Percentiles rank a stretch among this genome's conserved stretches.
These are phyloP conservation scores for Abscondita cerata DNA, from an alignment of 2,888 invertebrate genomes.

Conservation along the genomic window DNA sequence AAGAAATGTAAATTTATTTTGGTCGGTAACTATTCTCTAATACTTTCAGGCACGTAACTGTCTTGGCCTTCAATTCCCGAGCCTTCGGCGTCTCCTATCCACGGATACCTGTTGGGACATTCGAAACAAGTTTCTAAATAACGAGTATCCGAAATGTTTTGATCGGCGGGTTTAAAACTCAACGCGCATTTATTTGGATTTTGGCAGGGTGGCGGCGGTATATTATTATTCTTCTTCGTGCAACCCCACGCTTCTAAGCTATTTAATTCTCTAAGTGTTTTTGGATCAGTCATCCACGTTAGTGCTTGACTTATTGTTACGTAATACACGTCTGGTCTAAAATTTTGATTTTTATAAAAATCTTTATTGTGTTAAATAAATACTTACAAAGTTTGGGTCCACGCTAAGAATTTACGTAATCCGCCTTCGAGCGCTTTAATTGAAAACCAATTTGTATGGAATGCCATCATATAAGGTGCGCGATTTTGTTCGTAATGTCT, in stretches of 20 bases:
- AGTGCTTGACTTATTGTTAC: slow-evolving; percentile 88
- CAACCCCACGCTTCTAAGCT: slow-evolving; percentile 86
- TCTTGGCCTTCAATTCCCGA: slow-evolving; percentile 81
- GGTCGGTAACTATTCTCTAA: slow-evolving; percentile 48
- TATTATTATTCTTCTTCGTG: slow-evolving; percentile 67
- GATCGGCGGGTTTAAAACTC: slow-evolving; percentile 76
- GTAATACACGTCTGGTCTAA: slow-evolving; percentile 85
- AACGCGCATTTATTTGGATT: slow-evolving; percentile 84
- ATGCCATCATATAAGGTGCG: slow-evolving; percentile 93
- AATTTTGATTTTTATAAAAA: slow-evolving; percentile 43
- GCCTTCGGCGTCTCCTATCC: slow-evolving; percentile 87
- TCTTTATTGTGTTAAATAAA: not conserved
- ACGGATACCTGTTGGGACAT: slow-evolving; percentile 86
- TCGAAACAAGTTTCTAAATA: slow-evolving; percentile 89
- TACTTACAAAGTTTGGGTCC: slow-evolving; percentile 76
- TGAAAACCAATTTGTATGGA: slow-evolving; percentile 97
- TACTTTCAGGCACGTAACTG: slow-evolving; percentile 79
- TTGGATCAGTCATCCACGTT: slow-evolving; percentile 90
- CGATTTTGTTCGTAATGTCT: slow-evolving; percentile 86
- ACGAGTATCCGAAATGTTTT: slow-evolving; percentile 80
- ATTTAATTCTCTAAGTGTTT: slow-evolving; percentile 69
- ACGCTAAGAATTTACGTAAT: slow-evolving; percentile 84
- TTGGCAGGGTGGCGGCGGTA: slow-evolving; percentile 79
- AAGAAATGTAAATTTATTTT: too few relatives aligned
- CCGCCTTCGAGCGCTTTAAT: slow-evolving; percentile 83